These are phyloP conservation scores for Barypeithes pellucidus DNA, from an alignment of 2,888 invertebrate species.

Conservation along the genomic window DNA sequence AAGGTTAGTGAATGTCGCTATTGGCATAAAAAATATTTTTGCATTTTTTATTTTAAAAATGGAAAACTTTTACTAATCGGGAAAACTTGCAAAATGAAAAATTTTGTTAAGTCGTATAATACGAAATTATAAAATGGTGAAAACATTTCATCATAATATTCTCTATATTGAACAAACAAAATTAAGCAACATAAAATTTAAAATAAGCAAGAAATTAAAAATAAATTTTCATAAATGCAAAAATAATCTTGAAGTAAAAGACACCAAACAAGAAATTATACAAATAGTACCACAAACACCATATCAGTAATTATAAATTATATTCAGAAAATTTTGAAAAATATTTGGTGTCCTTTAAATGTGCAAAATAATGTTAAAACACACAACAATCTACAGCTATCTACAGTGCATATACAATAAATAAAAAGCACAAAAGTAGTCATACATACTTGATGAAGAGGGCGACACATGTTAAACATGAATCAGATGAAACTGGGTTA, in stretches of 20 bases:
- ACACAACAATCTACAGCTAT: conserved; percentile 24
- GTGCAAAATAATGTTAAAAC: conserved; percentile 11
- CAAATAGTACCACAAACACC: background rate
- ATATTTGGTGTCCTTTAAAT: background rate
- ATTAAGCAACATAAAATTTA: too few species aligned
- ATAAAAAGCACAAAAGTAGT: conserved; percentile 35
- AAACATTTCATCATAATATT: too few species aligned
- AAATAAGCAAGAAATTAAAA: too few species aligned
- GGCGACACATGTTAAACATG: conserved; percentile 55
- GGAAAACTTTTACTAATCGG: too few species aligned
- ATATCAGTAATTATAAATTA: too few species aligned
- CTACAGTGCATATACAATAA: conserved; percentile 16
- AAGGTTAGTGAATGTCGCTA: conserved; percentile 32
- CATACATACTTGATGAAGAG: conserved; percentile 68
- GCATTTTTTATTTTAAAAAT: background rate
- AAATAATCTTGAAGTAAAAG: background rate
- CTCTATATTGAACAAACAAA: too few species aligned
- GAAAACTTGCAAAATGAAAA: too few species aligned
- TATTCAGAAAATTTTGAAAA: background rate
- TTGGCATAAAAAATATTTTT: conserved; percentile 8
- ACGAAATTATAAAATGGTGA: too few species aligned
- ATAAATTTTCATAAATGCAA: too few species aligned
- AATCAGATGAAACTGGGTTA: conserved; percentile 32
- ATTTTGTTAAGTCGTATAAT: too few species aligned
- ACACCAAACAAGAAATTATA: background rate